A percentile compares a stretch with the other conserved stretches of the same genome.
Conservation (phyloP, 2,888 invertebrate species). For the Diplolepis rosae region DNA sequence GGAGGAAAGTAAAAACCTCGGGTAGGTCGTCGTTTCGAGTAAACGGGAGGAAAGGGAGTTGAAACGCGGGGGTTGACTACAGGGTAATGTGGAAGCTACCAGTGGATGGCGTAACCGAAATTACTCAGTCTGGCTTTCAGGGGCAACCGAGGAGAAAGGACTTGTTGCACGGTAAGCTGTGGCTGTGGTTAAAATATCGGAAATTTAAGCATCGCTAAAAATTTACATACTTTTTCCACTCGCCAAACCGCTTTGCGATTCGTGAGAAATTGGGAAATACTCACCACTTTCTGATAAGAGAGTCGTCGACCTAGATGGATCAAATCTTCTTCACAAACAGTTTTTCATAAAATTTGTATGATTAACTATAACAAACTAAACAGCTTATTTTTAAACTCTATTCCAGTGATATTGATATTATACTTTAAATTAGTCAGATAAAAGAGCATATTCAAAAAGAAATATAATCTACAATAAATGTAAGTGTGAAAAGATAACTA, state of each 20-base stretch:
- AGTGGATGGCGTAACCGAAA: constrained; percentile 66
- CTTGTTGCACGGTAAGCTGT: constrained; percentile 71
- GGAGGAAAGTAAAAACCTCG: constrained; percentile 51
- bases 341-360: too few relatives aligned
- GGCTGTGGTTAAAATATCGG: constrained; percentile 72
- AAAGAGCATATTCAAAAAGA: too few relatives aligned
- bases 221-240: constrained; percentile 50
- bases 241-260: constrained; percentile 33
- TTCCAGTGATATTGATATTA: too few relatives aligned
- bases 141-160: constrained; percentile 72
- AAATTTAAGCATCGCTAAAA: constrained; percentile 63
- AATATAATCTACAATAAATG: too few relatives aligned
- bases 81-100: constrained; percentile 54
- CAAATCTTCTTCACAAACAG: too few relatives aligned
- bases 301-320: too few relatives aligned
- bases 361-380: too few relatives aligned
- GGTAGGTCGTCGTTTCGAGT: constrained; percentile 40
- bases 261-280: not conserved
- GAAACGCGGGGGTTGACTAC: constrained; percentile 49
- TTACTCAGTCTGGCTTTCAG: constrained; percentile 70
- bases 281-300: not conserved
- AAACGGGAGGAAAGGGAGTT: constrained; percentile 36
- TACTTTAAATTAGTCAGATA: too few relatives aligned
- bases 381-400: too few relatives aligned
- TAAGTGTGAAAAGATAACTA: too few relatives aligned